Conservation (phyloP, 1,140 invertebrate species). For the Trachymyrmex cornetzi region DNA sequence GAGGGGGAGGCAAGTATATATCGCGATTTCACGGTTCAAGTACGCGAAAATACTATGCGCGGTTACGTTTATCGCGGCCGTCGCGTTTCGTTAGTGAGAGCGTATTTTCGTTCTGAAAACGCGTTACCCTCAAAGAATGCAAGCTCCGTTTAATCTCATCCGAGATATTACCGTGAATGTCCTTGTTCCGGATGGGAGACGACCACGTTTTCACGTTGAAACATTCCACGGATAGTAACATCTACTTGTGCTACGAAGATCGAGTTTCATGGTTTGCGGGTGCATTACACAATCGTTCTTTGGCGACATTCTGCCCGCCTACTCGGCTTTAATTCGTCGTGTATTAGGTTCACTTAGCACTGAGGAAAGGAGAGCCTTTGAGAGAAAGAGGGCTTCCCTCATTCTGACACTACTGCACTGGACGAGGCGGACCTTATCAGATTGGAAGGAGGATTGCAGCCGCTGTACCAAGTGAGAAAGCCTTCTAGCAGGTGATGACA, state of each 20-base stretch:
- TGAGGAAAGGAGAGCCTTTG: too few relatives aligned
- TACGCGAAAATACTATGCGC: constrained; percentile 18
- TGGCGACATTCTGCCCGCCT: constrained; percentile 43
- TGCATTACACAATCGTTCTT: constrained; percentile 36
- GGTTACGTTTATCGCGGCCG: constrained; percentile 42
- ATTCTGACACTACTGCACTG: too few relatives aligned
- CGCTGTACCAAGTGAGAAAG: too few relatives aligned
- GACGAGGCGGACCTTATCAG: too few relatives aligned
- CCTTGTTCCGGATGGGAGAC: constrained; percentile 72
- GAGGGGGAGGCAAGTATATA: not conserved
- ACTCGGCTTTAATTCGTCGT: constrained; percentile 34
- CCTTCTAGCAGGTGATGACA: too few relatives aligned
- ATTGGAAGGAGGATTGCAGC: too few relatives aligned
- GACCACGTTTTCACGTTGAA: constrained; percentile 69
- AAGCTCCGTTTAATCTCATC: constrained; percentile 76
- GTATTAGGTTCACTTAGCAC: not conserved
- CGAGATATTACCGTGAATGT: constrained; percentile 75
- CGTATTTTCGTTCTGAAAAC: constrained; percentile 69
- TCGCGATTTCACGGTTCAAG: constrained; percentile 57
- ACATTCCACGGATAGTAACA: constrained; percentile 72
- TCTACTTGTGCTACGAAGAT: constrained; percentile 63
- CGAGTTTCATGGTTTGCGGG: constrained; percentile 43
- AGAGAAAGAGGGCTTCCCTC: too few relatives aligned
- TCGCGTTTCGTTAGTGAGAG: constrained; percentile 39
- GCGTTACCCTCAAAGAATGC: constrained; percentile 67